Evolutionary conservation across 2,797 vertebrate species (phyloP).

Genomic region (Amblyopsis hoosieri): DNA sequence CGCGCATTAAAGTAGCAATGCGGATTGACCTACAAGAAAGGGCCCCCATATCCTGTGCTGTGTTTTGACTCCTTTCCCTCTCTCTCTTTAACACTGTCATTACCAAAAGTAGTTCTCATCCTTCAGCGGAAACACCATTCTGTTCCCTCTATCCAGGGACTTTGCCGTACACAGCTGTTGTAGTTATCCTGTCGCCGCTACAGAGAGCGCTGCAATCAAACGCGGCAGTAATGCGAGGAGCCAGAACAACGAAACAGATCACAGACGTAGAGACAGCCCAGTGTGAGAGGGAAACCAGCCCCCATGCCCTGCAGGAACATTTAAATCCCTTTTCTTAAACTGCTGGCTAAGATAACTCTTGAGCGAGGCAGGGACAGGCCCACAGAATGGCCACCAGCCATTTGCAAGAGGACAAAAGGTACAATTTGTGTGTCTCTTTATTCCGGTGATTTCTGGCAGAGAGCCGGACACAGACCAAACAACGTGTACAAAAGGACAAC

Average conservation of each 20-base stretch:
- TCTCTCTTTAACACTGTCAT: background rate
- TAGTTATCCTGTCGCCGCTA: constrained; percentile 1
- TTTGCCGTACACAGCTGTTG: background rate
- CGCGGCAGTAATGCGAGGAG: constrained; percentile 7
- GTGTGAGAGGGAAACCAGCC: background rate
- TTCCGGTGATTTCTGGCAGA: constrained; percentile 63
- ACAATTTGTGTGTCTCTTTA: constrained; percentile 57
- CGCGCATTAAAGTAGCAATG: constrained; percentile 30
- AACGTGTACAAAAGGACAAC: constrained; percentile 48
- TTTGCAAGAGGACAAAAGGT: constrained; percentile 45
- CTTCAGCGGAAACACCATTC: background rate
- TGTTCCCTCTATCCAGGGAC: background rate
- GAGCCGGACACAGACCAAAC: constrained; percentile 61
- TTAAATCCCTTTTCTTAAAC: constrained; percentile 33
- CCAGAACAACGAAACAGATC: constrained; percentile 31
- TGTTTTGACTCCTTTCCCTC: constrained; percentile 24
- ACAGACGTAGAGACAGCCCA: constrained; percentile 20
- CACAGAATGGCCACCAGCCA: background rate
- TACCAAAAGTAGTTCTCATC: background rate
- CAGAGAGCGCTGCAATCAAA: background rate
- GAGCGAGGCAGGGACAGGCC: constrained; percentile 1
- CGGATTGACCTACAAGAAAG: constrained; percentile 6
- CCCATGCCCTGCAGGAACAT: constrained; percentile 11
- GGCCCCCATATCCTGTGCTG: constrained; percentile 26
- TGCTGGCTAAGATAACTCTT: constrained; percentile 21